Evolutionary conservation across 2,888 invertebrate genomes (phyloP).

Genomic region (Adineta ricciae): DNA sequence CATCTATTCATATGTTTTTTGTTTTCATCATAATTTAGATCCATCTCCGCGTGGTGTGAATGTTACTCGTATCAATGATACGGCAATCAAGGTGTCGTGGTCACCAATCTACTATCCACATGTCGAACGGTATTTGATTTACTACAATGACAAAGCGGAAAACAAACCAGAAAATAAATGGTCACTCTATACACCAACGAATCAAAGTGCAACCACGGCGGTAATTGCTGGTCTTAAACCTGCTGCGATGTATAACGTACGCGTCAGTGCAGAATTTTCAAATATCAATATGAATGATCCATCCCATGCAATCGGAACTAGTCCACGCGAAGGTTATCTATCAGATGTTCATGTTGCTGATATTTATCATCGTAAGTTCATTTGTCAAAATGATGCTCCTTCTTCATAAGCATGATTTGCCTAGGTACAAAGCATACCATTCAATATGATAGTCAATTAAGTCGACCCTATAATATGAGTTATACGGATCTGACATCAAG

Average conservation of each 20-base stretch:
- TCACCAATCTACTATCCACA: neutral
- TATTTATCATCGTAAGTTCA: neutral
- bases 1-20: neutral
- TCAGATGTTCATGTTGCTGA: neutral
- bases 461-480: neutral
- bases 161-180: neutral
- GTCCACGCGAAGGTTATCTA: neutral
- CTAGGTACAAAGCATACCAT: neutral
- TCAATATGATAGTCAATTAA: neutral
- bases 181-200: neutral
- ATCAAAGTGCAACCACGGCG: neutral
- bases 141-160: slow-evolving; percentile 14
- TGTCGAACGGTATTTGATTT: neutral
- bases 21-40: neutral
- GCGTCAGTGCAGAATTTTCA: slow-evolving; percentile 8
- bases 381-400: too few relatives aligned
- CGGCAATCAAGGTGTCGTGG: neutral
- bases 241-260: neutral
- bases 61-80: neutral
- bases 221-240: neutral
- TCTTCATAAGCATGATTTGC: neutral
- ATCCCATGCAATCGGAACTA: neutral
- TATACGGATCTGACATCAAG: neutral
- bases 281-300: neutral
- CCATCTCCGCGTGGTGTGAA: neutral